Percentiles rank a stretch among this genome's conserved stretches.
Evolutionary conservation across 1,140 invertebrate genomes (phyloP).

Genomic region (Drosophila pallidifrons): DNA sequence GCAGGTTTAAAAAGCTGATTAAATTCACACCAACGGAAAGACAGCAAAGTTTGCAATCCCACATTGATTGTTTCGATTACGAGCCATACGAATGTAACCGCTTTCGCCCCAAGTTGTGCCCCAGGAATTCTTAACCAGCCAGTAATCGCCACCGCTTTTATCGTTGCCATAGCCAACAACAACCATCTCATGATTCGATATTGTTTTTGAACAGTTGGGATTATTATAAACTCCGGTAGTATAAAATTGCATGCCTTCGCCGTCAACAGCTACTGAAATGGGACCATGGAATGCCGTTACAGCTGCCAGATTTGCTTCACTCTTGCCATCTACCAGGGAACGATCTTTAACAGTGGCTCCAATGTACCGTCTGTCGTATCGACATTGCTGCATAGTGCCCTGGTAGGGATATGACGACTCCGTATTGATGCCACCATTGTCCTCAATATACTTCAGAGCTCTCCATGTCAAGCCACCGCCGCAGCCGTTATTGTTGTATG

Average conservation of each 20-base stretch:
- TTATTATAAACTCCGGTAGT: background rate
- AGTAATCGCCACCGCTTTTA: conserved; percentile 86
- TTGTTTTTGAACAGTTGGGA: background rate
- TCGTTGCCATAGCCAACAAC: conserved; percentile 91
- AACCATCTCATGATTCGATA: conserved; percentile 86
- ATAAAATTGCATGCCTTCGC: background rate
- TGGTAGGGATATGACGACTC: conserved; percentile 90
- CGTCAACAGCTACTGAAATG: conserved; percentile 4
- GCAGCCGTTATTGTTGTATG: conserved; percentile 91
- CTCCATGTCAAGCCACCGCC: conserved; percentile 90
- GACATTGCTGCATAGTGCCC: conserved; percentile 86
- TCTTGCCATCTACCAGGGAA: conserved; percentile 87
- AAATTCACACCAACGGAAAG: conserved; percentile 17
- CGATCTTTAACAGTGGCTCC: conserved; percentile 16
- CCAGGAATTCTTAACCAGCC: conserved; percentile 89
- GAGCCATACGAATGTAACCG: conserved; percentile 88
- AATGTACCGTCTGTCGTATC: conserved; percentile 4
- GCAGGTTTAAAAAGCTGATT: background rate
- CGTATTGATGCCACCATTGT: conserved; percentile 91
- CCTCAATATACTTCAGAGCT: conserved; percentile 91
- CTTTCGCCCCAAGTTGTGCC: conserved; percentile 86
- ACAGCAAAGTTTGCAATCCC: background rate
- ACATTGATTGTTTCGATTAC: conserved; percentile 78
- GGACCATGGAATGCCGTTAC: conserved; percentile 61
- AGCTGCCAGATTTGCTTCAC: conserved; percentile 89